Evolutionary conservation across 2,113 vertebrate genomes (phyloP).

Genomic region (Rallus limicola): DNA sequence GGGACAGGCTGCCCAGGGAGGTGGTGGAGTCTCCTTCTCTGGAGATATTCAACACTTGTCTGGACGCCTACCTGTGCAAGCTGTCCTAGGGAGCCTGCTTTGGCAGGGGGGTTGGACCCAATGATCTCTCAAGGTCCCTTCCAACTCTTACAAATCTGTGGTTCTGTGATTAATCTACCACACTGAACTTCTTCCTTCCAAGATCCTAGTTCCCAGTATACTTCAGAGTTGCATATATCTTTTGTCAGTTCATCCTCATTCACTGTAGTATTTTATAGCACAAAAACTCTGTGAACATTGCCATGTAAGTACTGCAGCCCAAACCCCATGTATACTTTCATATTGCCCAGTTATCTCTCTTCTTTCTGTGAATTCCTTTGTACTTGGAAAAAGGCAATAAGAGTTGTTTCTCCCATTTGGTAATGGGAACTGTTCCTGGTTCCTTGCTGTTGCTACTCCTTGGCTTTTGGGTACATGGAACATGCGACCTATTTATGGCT

Average conservation of each 20-base stretch:
- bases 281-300: background rate
- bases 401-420: background rate
- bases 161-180: slow-evolving; percentile 50
- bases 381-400: background rate
- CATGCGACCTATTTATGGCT: background rate
- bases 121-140: too few species aligned
- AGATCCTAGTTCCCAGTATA: background rate
- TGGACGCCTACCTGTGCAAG: too few species aligned
- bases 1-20: too few species aligned
- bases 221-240: background rate
- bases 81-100: too few species aligned
- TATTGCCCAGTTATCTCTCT: background rate
- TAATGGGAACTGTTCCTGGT: background rate
- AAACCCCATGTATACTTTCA: background rate
- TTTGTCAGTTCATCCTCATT: background rate
- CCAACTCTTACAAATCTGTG: too few species aligned
- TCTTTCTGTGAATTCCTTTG: background rate
- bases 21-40: too few species aligned
- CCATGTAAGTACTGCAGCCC: background rate
- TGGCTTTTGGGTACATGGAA: background rate
- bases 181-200: slow-evolving; percentile 30
- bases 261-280: background rate
- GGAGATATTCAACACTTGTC: too few species aligned
- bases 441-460: background rate
- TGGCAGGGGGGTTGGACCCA: too few species aligned